These are phyloP conservation scores for Entelurus aequoreus DNA, from an alignment of 2,113 vertebrate species.

Conservation along the genomic window DNA sequence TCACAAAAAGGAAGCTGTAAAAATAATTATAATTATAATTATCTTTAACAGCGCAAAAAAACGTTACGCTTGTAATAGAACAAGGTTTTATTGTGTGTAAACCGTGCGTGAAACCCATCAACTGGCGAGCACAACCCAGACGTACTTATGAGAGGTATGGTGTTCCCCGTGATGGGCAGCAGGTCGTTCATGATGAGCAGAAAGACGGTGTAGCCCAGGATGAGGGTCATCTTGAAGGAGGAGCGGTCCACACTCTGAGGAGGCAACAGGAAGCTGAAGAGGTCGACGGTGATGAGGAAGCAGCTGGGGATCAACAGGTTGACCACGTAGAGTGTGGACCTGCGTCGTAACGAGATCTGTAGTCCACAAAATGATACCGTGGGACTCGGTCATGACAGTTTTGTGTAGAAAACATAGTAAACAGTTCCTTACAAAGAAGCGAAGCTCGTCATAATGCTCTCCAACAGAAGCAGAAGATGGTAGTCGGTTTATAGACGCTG, in stretches of 20 bases:
- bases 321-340: slow-evolving; percentile 62
- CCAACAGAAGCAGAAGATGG: neutral
- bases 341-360: neutral
- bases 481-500: neutral
- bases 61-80: too few species aligned
- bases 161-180: slow-evolving; percentile 66
- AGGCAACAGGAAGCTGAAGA: slow-evolving; percentile 76
- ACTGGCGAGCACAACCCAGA: neutral
- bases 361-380: neutral
- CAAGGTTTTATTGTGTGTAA: too few species aligned
- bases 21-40: too few species aligned
- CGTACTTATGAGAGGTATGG: slow-evolving; percentile 66
- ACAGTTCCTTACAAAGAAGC: neutral
- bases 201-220: slow-evolving; percentile 77
- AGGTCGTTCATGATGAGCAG: slow-evolving; percentile 76
- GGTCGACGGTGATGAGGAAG: slow-evolving; percentile 70
- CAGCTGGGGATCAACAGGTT: slow-evolving; percentile 75
- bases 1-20: too few species aligned
- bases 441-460: neutral
- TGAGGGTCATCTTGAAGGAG: slow-evolving; percentile 76
- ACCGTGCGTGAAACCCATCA: too few species aligned
- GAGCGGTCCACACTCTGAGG: slow-evolving; percentile 63
- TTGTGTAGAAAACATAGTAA: neutral
- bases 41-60: too few species aligned
- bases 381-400: too few species aligned